Conservation (phyloP, 2,888 invertebrate species). For the Shargacucullia verbasci region DNA sequence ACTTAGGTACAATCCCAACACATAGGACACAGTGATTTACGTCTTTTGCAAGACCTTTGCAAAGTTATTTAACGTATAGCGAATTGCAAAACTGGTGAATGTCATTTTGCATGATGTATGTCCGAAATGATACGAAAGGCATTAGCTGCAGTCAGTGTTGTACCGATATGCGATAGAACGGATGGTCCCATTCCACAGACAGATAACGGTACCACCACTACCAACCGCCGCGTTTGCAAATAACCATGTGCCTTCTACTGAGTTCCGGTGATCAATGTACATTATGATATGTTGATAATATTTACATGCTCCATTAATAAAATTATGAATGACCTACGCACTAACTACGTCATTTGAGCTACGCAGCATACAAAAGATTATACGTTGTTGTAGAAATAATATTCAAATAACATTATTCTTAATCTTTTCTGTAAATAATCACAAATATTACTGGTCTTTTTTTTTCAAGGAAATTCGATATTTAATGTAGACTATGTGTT, state of each 20-base stretch:
- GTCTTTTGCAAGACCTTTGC: conserved; percentile 36
- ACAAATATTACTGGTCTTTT: too few relatives aligned
- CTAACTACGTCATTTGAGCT: conserved; percentile 8
- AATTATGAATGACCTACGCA: conserved; percentile 22
- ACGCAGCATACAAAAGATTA: background rate
- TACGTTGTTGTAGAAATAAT: too few relatives aligned
- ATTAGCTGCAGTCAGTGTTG: conserved; percentile 60
- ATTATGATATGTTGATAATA: conserved; percentile 24
- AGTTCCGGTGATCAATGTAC: conserved; percentile 51
- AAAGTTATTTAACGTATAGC: conserved; percentile 45
- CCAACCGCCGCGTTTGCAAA: conserved; percentile 68
- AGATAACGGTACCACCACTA: conserved; percentile 85
- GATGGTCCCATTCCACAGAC: conserved; percentile 80
- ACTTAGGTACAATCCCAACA: conserved; percentile 16
- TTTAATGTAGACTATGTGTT: too few relatives aligned
- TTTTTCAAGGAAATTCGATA: too few relatives aligned
- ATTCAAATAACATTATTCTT: too few relatives aligned
- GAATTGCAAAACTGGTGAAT: conserved; percentile 55
- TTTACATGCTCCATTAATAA: conserved; percentile 27
- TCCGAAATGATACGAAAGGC: conserved; percentile 62
- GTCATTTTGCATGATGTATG: conserved; percentile 58
- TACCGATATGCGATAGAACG: conserved; percentile 73
- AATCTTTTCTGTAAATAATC: too few relatives aligned
- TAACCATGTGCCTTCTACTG: conserved; percentile 59
- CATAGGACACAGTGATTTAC: conserved; percentile 22